Evolutionary conservation across 2,797 vertebrate species (phyloP), one percentile per base, ranked within the genome.

Genomic region (Coregonus suidteri): DNA sequence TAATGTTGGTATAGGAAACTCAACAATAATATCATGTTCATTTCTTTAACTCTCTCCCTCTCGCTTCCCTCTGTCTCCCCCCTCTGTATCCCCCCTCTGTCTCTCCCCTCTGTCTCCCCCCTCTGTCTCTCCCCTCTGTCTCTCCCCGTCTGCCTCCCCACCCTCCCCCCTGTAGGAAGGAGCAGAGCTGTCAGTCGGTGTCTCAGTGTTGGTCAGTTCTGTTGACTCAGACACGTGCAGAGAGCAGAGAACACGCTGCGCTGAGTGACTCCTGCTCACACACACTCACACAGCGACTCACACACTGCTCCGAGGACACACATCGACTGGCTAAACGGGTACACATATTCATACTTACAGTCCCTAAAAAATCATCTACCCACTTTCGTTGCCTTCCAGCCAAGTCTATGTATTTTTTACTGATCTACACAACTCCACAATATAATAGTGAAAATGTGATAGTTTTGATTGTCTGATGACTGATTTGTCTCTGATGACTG

Each of bases 161-260:
- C 53, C 83, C 20, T 64, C 14, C 70, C 3, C 74, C 3, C 35
- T 41, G 37, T 41, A 97, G 96, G 90, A 97, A 97, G 91, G 96
- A 97, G 84, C 96, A 96, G 15, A 92, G 94, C 78, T 94, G 96
- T 74, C 93, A 96, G 82, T 97, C 96, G 0, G 94, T 97, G 62
- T 92, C 95, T 80, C 95, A 97, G 81, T 96, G 97, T 83, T 97
- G 96, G 97, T 93, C 95, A 0, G 94, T 96, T 80, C 81, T 98
- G 88, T 93, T 97, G 85, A 95, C 93, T 79, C 96, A 97, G 84
- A 97, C 96, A 0, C 93, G 96, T 14, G 94, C 95, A 83, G 96
- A 97, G 86, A 97, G 96, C 83, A 93, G 94, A n/a, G 96, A 97
- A 73, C 96, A 97, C 2, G 94, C 94, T 0, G 90, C 94, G 0